phyloP scores from a whole-genome alignment of 1,140 invertebrate species.

The Pissodes strobi region DNA sequence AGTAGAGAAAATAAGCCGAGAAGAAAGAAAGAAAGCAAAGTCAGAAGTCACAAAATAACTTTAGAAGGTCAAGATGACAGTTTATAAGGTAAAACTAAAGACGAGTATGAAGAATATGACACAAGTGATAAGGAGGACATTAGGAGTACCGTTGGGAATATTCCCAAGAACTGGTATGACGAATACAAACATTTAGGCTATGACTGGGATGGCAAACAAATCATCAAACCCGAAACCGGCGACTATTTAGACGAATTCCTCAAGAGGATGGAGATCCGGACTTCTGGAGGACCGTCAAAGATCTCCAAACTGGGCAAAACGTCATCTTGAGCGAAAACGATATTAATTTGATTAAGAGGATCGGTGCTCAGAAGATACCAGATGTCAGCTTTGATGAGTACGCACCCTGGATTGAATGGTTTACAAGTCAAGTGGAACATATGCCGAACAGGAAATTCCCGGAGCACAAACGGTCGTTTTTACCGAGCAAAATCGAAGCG shows the following conservation, averaged over 20 bases:
- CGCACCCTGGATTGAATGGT: constrained; percentile 93
- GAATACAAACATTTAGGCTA: constrained; percentile 97
- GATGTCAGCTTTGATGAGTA: constrained; percentile 84
- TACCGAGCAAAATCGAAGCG: constrained; percentile 87
- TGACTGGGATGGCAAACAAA: constrained; percentile 88
- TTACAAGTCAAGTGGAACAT: constrained; percentile 88
- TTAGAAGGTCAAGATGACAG: too few species aligned
- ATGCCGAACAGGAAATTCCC: constrained; percentile 92
- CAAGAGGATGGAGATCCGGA: constrained; percentile 92
- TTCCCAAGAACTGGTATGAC: constrained; percentile 97
- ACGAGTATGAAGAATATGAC: constrained; percentile 74
- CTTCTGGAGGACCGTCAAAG: constrained; percentile 95
- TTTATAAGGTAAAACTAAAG: constrained; percentile 64
- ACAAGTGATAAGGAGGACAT: constrained; percentile 95
- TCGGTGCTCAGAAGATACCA: constrained; percentile 82
- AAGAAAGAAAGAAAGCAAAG: constrained; percentile 34
- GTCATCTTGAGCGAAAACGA: constrained; percentile 88
- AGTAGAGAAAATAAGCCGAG: background rate
- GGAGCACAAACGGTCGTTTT: constrained; percentile 93
- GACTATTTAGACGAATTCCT: constrained; percentile 96
- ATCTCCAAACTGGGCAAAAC: constrained; percentile 92
- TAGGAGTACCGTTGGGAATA: constrained; percentile 93
- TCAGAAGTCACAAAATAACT: constrained; percentile 35
- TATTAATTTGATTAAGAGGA: constrained; percentile 81
- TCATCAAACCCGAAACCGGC: constrained; percentile 81